Percentiles rank a stretch among this genome's conserved stretches.
Evolutionary conservation across 2,888 invertebrate genomes (phyloP).

Genomic region (Ommatoiulus sabulosus): DNA sequence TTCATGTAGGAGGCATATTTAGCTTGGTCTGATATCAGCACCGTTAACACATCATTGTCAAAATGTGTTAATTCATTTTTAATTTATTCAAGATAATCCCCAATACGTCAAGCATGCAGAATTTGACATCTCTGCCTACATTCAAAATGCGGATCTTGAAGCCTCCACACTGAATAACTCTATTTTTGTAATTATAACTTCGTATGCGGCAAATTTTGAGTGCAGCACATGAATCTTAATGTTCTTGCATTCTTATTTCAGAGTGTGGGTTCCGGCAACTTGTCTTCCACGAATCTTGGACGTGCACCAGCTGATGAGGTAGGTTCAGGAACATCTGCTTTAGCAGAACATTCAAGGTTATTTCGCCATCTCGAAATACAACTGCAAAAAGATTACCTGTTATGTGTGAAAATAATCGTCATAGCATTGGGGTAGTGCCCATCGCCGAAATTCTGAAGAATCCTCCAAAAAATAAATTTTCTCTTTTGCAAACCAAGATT

Average conservation of each 20-base stretch:
- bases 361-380: too few relatives aligned
- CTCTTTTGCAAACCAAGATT: too few relatives aligned
- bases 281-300: neutral
- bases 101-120: slow-evolving; percentile 50
- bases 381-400: too few relatives aligned
- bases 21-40: neutral
- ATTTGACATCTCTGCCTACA: slow-evolving; percentile 50
- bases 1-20: slow-evolving; percentile 16
- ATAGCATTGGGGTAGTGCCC: too few relatives aligned
- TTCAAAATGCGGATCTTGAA: slow-evolving; percentile 22
- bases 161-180: neutral
- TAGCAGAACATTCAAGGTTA: too few relatives aligned
- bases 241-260: neutral
- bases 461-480: too few relatives aligned
- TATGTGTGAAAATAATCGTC: too few relatives aligned
- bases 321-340: neutral
- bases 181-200: neutral
- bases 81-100: neutral
- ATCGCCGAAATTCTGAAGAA: too few relatives aligned
- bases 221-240: neutral
- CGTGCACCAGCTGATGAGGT: neutral
- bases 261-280: neutral
- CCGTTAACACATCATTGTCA: neutral
- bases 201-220: neutral
- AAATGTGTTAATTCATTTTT: neutral